These are phyloP conservation scores for Meleagris gallopavo DNA, from an alignment of 2,113 vertebrate genomes.

Conservation along the genomic window DNA sequence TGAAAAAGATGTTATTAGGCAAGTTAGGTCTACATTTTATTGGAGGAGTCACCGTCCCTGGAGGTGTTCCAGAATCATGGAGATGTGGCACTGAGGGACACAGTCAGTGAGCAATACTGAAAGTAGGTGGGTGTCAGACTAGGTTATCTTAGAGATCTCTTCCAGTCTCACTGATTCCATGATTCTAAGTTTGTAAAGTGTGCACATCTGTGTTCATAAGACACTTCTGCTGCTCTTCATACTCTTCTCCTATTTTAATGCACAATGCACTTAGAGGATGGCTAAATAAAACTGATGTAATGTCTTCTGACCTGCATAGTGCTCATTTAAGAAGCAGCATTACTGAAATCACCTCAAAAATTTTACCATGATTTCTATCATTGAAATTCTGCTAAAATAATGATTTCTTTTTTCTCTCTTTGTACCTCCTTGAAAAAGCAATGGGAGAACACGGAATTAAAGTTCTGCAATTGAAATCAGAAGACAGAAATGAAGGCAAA, in stretches of 20 bases:
- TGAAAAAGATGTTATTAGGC: no score
- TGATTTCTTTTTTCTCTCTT: neutral
- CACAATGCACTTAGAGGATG: neutral
- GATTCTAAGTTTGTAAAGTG: neutral
- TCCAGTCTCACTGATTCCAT: no score
- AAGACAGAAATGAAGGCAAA: conserved; percentile 29
- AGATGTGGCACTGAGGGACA: no score
- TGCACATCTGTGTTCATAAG: neutral
- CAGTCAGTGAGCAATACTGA: no score
- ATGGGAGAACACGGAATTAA: neutral
- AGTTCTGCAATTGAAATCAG: neutral
- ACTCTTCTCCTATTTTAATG: neutral
- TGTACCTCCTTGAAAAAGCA: neutral
- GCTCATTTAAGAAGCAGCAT: neutral
- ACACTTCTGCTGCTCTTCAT: neutral
- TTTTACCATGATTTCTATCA: neutral
- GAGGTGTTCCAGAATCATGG: no score
- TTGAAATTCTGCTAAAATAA: neutral
- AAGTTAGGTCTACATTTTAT: neutral
- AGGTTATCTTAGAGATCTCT: no score
- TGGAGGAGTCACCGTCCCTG: neutral
- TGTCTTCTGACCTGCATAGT: neutral
- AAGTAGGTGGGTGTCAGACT: no score
- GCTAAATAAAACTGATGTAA: neutral
- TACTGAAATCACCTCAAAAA: neutral